Evolutionary conservation across 2,888 invertebrate species (phyloP), one percentile per base, ranked within the genome.

Genomic region (Euplagia quadripunctaria): DNA sequence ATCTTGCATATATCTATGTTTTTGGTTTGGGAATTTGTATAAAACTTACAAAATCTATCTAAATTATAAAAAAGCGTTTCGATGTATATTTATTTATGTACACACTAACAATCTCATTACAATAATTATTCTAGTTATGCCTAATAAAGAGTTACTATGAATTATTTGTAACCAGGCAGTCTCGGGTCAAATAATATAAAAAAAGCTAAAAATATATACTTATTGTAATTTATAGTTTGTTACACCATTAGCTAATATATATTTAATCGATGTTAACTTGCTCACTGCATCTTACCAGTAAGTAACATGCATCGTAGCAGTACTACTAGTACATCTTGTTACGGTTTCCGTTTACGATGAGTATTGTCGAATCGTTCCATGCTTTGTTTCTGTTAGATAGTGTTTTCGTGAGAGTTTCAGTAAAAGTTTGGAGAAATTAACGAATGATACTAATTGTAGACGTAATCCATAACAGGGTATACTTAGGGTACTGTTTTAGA

Each of bases 11-110:
- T 51, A 73, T 64, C 73, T 82, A 81, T 65, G 14, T 82, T 74
- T 81, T 82, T 78, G 78, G 81, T 81, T 68, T 82, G 43, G 73
- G 65, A 72, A 75, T 74, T 71, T 80, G 64, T 78, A 72, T 52
- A 82, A 76, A 74, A 66, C 70, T 69, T 74, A 80, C 71, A 77
- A 82, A 77, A 82, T 55, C 46, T 68, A 82, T 55, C 52, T 71
- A 76, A 71, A 72, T 64, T 52, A 65, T 67, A 52, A 61, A 71
- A n/a, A 74, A 69, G 66, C 69, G 52, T 65, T 51, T 79, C 72
- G 74, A 70, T 82, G 81, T 81, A 66, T 68, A 69, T 65, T 49
- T 63, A 43, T 8, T 66, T 70, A 49, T 51, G 17, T 72, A 67
- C 51, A 64, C 51, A 72, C 58, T 68, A 68, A 63, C n/a, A 68